phyloP scores from a whole-genome alignment of 2,888 invertebrate genomes.

The Cheilosia variabilis region DNA sequence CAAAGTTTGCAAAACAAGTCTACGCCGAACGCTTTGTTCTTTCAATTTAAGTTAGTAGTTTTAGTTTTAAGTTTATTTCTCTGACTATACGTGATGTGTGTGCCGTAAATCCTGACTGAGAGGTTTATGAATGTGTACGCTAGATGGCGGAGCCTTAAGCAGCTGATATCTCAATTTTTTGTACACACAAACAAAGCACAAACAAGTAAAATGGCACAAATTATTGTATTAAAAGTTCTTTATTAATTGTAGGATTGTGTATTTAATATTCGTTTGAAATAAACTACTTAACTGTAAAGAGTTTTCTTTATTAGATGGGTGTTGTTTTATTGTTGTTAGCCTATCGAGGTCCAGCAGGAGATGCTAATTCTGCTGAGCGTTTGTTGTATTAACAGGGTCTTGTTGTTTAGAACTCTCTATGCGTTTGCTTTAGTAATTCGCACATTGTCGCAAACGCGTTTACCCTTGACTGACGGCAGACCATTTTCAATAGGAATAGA shows the following conservation, averaged over 20 bases:
- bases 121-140: conserved; percentile 21
- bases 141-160: conserved; percentile 37
- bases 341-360: no score
- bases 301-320: conserved; percentile 5
- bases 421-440: background rate
- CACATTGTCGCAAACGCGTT: background rate
- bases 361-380: no score
- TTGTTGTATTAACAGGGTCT: no score
- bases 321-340: background rate
- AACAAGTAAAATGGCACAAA: conserved; percentile 44
- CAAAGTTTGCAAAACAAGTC: conserved; percentile 17
- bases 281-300: conserved; percentile 44
- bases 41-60: conserved; percentile 28
- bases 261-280: conserved; percentile 33
- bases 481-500: background rate
- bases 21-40: conserved; percentile 8
- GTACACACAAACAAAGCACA: conserved; percentile 61
- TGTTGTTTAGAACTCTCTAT: no score
- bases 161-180: conserved; percentile 1
- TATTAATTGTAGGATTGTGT: conserved; percentile 15
- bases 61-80: conserved; percentile 31
- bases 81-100: conserved; percentile 32
- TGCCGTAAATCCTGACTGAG: conserved; percentile 15
- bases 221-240: conserved; percentile 28
- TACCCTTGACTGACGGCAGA: background rate